Conservation (phyloP, 2,797 vertebrate species). For the Onychomys torridus region DNA sequence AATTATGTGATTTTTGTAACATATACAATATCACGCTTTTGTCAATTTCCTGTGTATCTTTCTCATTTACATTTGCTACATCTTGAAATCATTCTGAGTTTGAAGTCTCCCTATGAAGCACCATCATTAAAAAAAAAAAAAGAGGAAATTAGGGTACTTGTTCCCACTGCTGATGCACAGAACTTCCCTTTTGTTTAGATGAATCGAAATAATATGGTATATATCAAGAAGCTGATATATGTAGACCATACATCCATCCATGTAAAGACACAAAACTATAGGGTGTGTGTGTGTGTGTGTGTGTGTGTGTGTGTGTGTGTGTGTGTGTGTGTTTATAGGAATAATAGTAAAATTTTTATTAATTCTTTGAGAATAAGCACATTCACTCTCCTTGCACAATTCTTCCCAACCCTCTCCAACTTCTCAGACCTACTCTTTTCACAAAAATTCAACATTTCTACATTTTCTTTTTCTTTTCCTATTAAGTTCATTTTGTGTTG, state of each 20-base stretch:
- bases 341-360: not conserved
- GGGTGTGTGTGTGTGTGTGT: not conserved
- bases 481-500: not conserved
- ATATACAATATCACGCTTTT: not conserved
- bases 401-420: not conserved
- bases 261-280: not conserved
- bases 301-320: not conserved
- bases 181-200: not conserved
- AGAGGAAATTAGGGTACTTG: not conserved
- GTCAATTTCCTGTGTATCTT: not conserved
- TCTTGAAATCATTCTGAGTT: conserved; percentile 15
- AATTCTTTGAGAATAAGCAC: not conserved
- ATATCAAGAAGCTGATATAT: not conserved
- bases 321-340: too few relatives aligned
- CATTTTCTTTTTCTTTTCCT: not conserved
- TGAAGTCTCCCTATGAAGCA: conserved; percentile 40
- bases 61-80: not conserved
- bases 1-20: not conserved
- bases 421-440: not conserved
- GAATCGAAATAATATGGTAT: not conserved
- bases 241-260: not conserved
- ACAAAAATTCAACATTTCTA: not conserved
- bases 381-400: not conserved
- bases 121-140: not conserved
- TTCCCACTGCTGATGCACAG: not conserved